phyloP scores from a whole-genome alignment of 2,797 vertebrate genomes.

The Coregonus suidteri region DNA sequence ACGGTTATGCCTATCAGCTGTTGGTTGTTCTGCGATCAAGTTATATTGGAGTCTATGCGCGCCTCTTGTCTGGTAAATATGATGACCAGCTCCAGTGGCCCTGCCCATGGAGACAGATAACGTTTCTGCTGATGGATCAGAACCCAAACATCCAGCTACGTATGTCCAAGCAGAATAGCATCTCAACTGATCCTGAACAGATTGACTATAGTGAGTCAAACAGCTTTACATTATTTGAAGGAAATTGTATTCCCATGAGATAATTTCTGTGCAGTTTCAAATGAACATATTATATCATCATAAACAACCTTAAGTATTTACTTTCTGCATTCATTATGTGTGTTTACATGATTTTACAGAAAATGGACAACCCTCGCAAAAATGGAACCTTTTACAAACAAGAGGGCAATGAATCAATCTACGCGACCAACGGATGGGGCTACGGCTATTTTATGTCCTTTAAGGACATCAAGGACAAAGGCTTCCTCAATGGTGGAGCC shows the following conservation, averaged over 20 bases:
- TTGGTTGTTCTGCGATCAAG: background rate
- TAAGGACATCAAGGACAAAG: background rate
- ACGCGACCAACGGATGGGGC: background rate
- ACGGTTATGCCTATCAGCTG: constrained; percentile 82
- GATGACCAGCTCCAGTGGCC: constrained; percentile 83
- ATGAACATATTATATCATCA: too few species aligned
- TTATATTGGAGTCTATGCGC: constrained; percentile 62
- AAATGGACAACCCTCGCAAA: background rate
- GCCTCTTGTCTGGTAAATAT: constrained; percentile 78
- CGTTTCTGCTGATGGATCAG: constrained; percentile 76
- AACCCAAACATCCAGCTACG: constrained; percentile 56
- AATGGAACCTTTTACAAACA: background rate
- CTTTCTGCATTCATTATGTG: too few species aligned
- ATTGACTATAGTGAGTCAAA: background rate
- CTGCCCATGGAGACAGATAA: constrained; percentile 77
- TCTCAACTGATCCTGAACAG: constrained; percentile 74
- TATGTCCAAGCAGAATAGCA: constrained; percentile 76
- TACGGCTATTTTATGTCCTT: background rate
- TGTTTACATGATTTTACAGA: too few species aligned
- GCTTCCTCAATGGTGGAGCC: background rate
- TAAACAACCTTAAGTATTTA: too few species aligned
- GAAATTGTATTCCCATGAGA: too few species aligned
- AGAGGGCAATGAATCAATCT: background rate
- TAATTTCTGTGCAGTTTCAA: too few species aligned
- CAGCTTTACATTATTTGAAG: too few species aligned